Evolutionary conservation across 2,113 vertebrate species (phyloP), one percentile per base, ranked within the genome.

Genomic region (Zapus hudsonius): DNA sequence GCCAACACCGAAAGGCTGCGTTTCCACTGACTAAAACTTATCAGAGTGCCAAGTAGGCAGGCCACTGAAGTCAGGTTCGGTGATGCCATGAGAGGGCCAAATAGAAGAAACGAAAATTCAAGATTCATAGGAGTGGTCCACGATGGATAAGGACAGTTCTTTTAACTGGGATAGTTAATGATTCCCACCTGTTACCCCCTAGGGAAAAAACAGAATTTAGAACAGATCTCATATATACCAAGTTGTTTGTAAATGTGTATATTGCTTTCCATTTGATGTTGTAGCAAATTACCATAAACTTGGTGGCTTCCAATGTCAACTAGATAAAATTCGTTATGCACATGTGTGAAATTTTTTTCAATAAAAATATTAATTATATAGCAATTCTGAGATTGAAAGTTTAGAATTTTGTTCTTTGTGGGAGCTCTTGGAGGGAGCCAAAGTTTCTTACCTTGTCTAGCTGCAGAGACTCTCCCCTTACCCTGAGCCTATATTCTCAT

Each of bases 21-120:
- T 59, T 94, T 64, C 33, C 33, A 74, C 20, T 69, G 70, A 61
- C 61, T 81, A 90, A 83, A 75, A 59, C 59, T 89, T 64, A 83
- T 64, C 75, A 86, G 1, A 19, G 6, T 91, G 27, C 16, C 81
- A 86, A 66, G 52, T 47, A 63, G 25, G 17, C 84, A 66, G 17
- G n/a, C 69, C 25, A 55, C 31, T 27, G n/a, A 69, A 91, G 20
- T 33, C 67, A 90, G 63, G 72, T 76, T 83, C 17, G 2, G 7
- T 55, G 27, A 83, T 36, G 15, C 23, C n/a, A 74, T 2, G 11
- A 29, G 36, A 82, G 12, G 23, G 59, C 19, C 75, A 84, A 91
- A 88, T 7, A 38, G 70, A 91, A 59, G 0, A 52, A 66, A 25
- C 70, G n/a, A 42, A 69, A 52, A 59, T 63, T 10, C 23, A 66